phyloP scores from a whole-genome alignment of 2,113 vertebrate species.

The Phasianus colchicus region DNA sequence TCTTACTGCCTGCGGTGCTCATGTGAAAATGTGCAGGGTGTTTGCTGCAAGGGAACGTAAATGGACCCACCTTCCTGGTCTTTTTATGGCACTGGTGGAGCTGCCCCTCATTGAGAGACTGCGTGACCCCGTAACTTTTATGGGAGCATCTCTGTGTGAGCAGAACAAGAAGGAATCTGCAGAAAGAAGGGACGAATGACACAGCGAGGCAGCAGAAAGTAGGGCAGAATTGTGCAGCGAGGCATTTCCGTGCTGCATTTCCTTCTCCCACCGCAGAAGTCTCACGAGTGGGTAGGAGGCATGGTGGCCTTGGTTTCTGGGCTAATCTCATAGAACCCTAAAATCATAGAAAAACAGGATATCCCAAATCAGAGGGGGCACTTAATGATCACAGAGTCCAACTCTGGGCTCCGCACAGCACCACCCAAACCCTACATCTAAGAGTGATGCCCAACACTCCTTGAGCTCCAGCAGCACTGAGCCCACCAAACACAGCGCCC shows the following conservation, averaged over 20 bases:
- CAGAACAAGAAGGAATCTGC: not conserved
- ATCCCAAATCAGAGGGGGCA: not conserved
- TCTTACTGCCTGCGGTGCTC: not conserved
- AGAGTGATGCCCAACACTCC: not conserved
- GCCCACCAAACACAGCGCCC: not conserved
- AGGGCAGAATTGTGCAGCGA: not conserved
- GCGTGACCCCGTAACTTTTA: not conserved
- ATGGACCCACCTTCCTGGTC: not conserved
- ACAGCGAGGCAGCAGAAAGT: not conserved
- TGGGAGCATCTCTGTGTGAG: not conserved
- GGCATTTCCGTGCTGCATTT: not conserved
- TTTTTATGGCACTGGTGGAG: not conserved
- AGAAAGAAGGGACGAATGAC: not conserved
- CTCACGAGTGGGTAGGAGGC: fast-evolving
- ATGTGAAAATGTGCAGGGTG: not conserved
- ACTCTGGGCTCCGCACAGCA: not conserved
- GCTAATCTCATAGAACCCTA: not conserved
- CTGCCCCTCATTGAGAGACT: not conserved
- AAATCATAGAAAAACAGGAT: not conserved
- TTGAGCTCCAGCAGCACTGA: not conserved
- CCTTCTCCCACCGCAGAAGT: not conserved
- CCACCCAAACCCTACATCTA: not conserved
- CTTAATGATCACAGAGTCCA: not conserved
- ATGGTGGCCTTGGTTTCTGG: not conserved
- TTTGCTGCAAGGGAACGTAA: not conserved